Evolutionary conservation across 2,888 invertebrate species (phyloP).

Genomic region (Lycia hirtaria): DNA sequence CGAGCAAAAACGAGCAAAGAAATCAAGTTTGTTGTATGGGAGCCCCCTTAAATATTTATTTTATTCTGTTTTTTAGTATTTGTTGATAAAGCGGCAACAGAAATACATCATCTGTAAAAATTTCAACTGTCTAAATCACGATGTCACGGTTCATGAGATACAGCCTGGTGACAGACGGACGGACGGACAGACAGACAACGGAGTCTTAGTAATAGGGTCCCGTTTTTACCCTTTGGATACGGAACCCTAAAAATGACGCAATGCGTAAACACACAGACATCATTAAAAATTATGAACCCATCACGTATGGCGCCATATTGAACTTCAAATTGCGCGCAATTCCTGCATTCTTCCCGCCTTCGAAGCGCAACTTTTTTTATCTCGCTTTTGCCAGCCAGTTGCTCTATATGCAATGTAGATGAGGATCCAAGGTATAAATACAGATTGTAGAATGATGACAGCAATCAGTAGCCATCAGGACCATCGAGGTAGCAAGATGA

Average conservation of each 20-base stretch:
- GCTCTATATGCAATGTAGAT: slow-evolving; percentile 56
- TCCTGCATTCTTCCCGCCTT: slow-evolving; percentile 76
- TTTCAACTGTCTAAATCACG: too few relatives aligned
- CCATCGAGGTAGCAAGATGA: slow-evolving; percentile 68
- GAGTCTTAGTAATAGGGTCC: too few relatives aligned
- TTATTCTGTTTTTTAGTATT: too few relatives aligned
- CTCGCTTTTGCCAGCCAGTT: slow-evolving; percentile 53
- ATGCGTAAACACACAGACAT: slow-evolving; percentile 22
- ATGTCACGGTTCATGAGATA: too few relatives aligned
- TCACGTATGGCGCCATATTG: slow-evolving; percentile 50
- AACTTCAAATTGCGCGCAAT: slow-evolving; percentile 65
- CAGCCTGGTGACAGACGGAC: too few relatives aligned
- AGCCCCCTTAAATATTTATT: too few relatives aligned
- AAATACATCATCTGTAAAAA: too few relatives aligned
- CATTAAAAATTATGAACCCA: slow-evolving; percentile 43
- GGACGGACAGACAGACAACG: too few relatives aligned
- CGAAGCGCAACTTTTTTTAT: slow-evolving; percentile 43
- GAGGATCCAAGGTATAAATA: slow-evolving; percentile 67
- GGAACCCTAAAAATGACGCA: slow-evolving; percentile 42
- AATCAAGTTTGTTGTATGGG: too few relatives aligned
- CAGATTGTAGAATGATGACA: slow-evolving; percentile 53
- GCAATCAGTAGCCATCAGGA: slow-evolving; percentile 73
- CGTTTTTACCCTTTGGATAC: too few relatives aligned
- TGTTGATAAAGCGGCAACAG: too few relatives aligned
- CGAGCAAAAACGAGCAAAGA: too few relatives aligned